Percentiles rank a stretch among this genome's conserved stretches.
These are phyloP conservation scores for Drosophila suzukii DNA, from an alignment of 1,140 invertebrate genomes.

Conservation along the genomic window DNA sequence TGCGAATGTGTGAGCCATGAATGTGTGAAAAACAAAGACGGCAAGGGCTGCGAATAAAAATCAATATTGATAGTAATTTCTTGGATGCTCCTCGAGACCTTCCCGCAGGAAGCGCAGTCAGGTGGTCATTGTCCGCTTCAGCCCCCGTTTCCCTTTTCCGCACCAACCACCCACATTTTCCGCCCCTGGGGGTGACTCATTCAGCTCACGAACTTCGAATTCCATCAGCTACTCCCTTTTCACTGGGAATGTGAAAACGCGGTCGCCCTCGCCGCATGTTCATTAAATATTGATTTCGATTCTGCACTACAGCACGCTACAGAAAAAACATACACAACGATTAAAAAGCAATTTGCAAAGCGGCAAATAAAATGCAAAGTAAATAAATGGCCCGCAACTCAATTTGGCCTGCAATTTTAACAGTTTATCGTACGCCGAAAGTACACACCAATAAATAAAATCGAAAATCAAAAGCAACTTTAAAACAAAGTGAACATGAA, in stretches of 20 bases:
- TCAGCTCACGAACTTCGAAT: conserved; percentile 31
- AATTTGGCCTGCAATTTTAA: conserved; percentile 35
- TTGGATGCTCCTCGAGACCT: conserved; percentile 29
- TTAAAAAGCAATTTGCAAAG: conserved; percentile 59
- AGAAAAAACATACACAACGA: conserved; percentile 28
- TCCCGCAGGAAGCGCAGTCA: conserved; percentile 56
- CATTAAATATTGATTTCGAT: conserved; percentile 68
- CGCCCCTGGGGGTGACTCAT: conserved; percentile 50
- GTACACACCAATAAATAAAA: conserved; percentile 25
- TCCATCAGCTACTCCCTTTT: conserved; percentile 24
- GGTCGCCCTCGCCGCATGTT: conserved; percentile 36
- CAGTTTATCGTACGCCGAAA: conserved; percentile 21
- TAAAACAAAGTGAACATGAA: conserved; percentile 84
- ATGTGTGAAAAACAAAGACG: conserved; percentile 65
- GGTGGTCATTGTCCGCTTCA: conserved; percentile 68
- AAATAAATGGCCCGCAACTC: conserved; percentile 44
- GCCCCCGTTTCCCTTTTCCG: conserved; percentile 6
- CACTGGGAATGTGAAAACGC: conserved; percentile 36
- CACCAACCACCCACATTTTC: conserved; percentile 1
- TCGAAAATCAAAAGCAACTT: conserved; percentile 14
- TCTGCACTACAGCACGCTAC: conserved; percentile 24
- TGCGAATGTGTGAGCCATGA: conserved; percentile 58
- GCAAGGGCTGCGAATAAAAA: conserved; percentile 50
- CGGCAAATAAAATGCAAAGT: conserved; percentile 46
- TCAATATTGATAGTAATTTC: conserved; percentile 70